These are phyloP conservation scores for Nycticorax nycticorax DNA, from an alignment of 2,113 vertebrate genomes.

Conservation along the genomic window DNA sequence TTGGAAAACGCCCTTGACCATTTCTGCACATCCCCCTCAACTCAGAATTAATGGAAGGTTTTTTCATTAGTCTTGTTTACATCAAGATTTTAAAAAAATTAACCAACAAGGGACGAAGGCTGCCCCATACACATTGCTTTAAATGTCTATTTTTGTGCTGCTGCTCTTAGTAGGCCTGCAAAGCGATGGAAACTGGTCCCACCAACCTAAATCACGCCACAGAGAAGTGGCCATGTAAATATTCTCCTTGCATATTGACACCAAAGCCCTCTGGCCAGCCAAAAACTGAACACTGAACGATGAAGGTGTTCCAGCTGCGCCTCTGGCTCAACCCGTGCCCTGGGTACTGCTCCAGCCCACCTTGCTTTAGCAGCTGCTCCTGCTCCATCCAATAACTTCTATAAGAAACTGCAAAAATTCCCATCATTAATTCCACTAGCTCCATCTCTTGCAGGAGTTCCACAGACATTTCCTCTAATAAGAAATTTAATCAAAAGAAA, in stretches of 20 bases:
- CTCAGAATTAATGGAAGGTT: background rate
- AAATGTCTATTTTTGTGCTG: background rate
- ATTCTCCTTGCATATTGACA: background rate
- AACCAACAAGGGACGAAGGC: background rate
- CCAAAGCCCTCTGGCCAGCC: background rate
- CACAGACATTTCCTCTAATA: background rate
- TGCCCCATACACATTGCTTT: accelerated
- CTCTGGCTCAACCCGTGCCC: too few relatives aligned
- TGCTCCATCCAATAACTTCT: background rate
- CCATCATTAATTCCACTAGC: background rate
- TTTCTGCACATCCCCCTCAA: background rate
- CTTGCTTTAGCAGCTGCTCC: too few relatives aligned
- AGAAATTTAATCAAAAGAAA: background rate
- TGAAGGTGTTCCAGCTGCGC: accelerated
- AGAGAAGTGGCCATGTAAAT: background rate
- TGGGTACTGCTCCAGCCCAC: background rate
- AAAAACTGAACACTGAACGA: background rate
- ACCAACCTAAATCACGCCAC: too few relatives aligned
- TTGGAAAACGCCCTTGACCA: background rate
- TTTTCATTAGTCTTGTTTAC: background rate
- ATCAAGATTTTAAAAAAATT: background rate
- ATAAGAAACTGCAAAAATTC: background rate
- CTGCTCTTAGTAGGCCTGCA: background rate
- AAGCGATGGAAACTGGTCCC: background rate
- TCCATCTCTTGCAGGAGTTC: background rate